Base-by-base conservation (phyloP, 1,140 invertebrate genomes). In the Tenebrio molitor region DNA sequence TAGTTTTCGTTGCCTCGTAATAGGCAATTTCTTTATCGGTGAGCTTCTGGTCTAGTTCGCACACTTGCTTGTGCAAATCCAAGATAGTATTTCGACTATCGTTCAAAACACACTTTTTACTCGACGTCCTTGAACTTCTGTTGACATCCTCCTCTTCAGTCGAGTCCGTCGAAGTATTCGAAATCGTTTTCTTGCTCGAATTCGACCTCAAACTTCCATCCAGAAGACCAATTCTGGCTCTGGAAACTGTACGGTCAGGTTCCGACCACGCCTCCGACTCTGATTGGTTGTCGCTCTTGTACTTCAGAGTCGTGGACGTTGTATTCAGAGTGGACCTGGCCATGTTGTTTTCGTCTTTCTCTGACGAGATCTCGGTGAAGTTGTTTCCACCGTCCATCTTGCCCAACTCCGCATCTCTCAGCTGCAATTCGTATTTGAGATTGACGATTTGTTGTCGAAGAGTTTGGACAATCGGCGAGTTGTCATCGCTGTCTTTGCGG, bases 211-310 rank as follows among this genome's bases (percentile, higher is more conserved):
- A 71, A 23, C n/a, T 62, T 4, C 58, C 79, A 0, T 81, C 84
- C 17, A 86, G 86, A 62, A 94, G 81, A 0, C 93, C 92, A 39
- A 94, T 94, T 70, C 93, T 86, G 0, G 91, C 91, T 67, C 91
- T 81, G 0, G 93, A 95, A 0, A 95, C 92, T 66, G 88, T 89
- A 69, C 92, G 87, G 77, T 95, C 93, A 0, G 93, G 93, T 80
- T 95, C 93, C 0, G 93, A 94, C 89, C 93, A 95, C 14, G 91
- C 90, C 77, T 95, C 94, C 0, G 80, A 80, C 79, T 95, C 92
- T 0, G 91, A 92, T 21, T 88, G 72, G 1, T 23, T 64, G 6
- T 78, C 77, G 41, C 72, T 74, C 21, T 63, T 62, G 34, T 70
- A 74, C 41, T 78, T 79, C 3, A 78, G 44, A n/a, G 74, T 78